Evolutionary conservation across 1,140 invertebrate species (phyloP).

Genomic region (Calosoma granatense): DNA sequence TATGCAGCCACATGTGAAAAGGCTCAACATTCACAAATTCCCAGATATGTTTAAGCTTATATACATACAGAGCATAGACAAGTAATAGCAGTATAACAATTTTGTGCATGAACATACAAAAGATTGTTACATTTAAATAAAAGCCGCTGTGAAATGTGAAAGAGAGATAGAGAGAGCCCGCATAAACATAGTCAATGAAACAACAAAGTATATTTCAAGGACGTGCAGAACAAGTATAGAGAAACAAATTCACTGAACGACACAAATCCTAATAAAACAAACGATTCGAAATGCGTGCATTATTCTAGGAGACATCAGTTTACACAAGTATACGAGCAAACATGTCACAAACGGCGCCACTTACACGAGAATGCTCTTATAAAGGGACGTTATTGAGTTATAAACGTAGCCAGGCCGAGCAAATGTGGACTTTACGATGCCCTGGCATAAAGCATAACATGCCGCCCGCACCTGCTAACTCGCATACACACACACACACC

Average conservation of each 20-base stretch:
- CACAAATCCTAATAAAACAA: slow-evolving; percentile 18
- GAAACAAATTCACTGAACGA: background rate
- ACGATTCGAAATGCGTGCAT: slow-evolving; percentile 17
- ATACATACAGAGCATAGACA: no score
- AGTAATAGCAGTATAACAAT: no score
- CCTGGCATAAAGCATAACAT: background rate
- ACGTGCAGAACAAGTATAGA: background rate
- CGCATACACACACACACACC: background rate
- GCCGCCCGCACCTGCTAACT: background rate
- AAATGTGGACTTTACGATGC: background rate
- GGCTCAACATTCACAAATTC: no score
- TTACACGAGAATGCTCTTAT: slow-evolving; percentile 22
- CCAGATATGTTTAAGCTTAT: no score
- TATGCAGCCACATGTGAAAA: no score
- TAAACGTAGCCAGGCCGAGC: background rate
- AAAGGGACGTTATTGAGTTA: slow-evolving; percentile 21
- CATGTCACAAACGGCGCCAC: slow-evolving; percentile 23
- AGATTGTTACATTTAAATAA: slow-evolving; percentile 4
- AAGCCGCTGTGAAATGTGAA: background rate
- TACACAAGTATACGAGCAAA: slow-evolving; percentile 20
- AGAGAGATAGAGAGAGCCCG: background rate
- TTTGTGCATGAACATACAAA: no score
- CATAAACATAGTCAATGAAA: background rate
- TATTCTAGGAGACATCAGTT: slow-evolving; percentile 22
- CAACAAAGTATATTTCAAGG: slow-evolving; percentile 3